Evolutionary conservation across 2,888 invertebrate species (phyloP), one percentile per base, ranked within the genome.

Genomic region (Hoplodrina ambigua): DNA sequence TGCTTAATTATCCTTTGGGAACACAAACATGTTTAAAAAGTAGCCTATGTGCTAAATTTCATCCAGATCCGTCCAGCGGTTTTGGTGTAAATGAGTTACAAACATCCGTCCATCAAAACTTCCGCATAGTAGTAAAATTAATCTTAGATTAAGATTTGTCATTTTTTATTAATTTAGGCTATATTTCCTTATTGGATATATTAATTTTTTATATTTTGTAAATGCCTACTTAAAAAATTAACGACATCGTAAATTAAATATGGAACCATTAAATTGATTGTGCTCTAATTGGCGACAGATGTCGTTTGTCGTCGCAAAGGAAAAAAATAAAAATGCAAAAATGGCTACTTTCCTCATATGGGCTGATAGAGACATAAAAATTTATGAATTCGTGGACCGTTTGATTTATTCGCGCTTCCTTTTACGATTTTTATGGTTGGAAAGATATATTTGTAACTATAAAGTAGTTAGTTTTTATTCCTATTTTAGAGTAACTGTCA

Each of bases 271-370:
- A 87, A 89, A 90, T 90, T 85, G 87, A 91, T 88, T 85, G 80
- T 71, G 72, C 68, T 84, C 86, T 90, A 89, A 92, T 90, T 89
- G 84, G 77, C 71, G 82, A 86, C 89, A 90, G 88, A 89, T 87
- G 89, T 86, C 86, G 79, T 83, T 71, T 86, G 88, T 87, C 86
- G 78, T 80, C 61, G 68, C 64, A 78, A 82, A 55, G 50, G 0
- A n/a, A 55, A 73, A n/a, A 77, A 71, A 69, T 81, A 83, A 77
- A 84, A 82, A 85, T 75, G 75, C 63, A 77, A 80, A 81, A 79
- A 82, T 71, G 78, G 72, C 69, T 71, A 61, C 76, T 70, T 68
- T 75, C 76, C 75, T 65, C 79, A 69, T 80, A 83, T 78, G 82
- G 77, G 25, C 63, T 72, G 80, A 87, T 84, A 82, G 83, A 85